A percentile compares a stretch with the other conserved stretches of the same genome.
These are phyloP conservation scores for Anarrhichthys ocellatus DNA, from an alignment of 2,113 vertebrate genomes.

Conservation along the genomic window DNA sequence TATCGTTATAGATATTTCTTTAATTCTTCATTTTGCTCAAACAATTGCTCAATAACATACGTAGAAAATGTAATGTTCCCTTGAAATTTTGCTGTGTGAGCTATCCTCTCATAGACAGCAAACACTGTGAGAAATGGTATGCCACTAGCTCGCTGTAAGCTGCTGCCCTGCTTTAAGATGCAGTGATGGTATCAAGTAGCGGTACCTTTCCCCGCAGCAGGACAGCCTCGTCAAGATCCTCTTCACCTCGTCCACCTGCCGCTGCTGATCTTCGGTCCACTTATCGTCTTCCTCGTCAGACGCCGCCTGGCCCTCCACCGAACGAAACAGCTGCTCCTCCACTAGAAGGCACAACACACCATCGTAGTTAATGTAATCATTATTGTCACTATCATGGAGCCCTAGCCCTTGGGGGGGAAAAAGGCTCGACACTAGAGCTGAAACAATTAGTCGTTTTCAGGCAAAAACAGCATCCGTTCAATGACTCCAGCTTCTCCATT, in stretches of 20 bases:
- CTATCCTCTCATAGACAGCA: no score
- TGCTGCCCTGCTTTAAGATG: background rate
- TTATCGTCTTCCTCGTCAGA: conserved; percentile 92
- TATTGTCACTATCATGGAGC: background rate
- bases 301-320: conserved; percentile 93
- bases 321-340: conserved; percentile 92
- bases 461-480: background rate
- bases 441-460: background rate
- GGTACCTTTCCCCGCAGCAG: conserved; percentile 85
- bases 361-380: background rate
- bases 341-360: conserved; percentile 59
- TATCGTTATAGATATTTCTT: no score
- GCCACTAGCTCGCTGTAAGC: no score
- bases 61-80: no score
- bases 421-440: background rate
- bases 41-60: no score
- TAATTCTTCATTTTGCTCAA: no score
- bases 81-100: no score
- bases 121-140: no score
- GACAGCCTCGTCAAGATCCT: conserved; percentile 81
- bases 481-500: background rate
- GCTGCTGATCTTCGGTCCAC: conserved; percentile 77
- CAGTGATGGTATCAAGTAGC: no score
- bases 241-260: conserved; percentile 78
- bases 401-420: background rate